Evolutionary conservation across 2,797 vertebrate species (phyloP), one percentile per base, ranked within the genome.

Genomic region (Acipenser transmontanus): DNA sequence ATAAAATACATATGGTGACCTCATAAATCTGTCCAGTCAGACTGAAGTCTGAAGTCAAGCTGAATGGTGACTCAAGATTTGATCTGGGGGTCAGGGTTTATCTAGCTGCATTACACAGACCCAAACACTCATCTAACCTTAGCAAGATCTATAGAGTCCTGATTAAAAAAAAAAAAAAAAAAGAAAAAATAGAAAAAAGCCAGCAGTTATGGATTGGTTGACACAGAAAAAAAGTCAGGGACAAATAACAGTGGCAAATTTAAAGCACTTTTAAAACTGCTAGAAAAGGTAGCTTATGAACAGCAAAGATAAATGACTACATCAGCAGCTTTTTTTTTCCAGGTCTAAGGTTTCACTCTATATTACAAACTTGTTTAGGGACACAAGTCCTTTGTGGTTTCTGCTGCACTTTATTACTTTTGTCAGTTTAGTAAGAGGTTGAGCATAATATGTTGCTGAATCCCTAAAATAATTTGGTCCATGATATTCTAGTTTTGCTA

Each of bases 381-480:
- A 70, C 65, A 70, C 66, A 63, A 71, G 61, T 71, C 47, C 59
- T 68, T 14, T 34, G 52, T 48, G 10, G 47, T 8, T 70, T 54
- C 61, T 63, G 9, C 1, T 49, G 63, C 61, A 10, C 52, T 59
- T 62, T 66, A 47, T 59, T 59, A 63, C 60, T 66, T 66, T 54
- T 59, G 60, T 66, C 11, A 47, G 8, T 49, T 14, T 50, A 60
- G 17, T 47, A 66, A 47, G 34, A 34, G 34, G 34, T 34, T 34
- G 34, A 34, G 34, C 34, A 34, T 1, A 34, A 34, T 34, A 34
- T 34, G 34, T 34, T 4, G 34, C 34, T 34, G 34, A 34, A 34
- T 34, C 34, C 3, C 4, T 34, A 34, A 34, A 34, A 34, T 34
- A 34, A 34, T 34, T 34, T 34, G 34, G 34, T 34, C 34, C 34